A percentile compares a stretch with the other conserved stretches of the same genome.
Evolutionary conservation across 2,888 invertebrate species (phyloP).

Genomic region (Nemurella pictetii): DNA sequence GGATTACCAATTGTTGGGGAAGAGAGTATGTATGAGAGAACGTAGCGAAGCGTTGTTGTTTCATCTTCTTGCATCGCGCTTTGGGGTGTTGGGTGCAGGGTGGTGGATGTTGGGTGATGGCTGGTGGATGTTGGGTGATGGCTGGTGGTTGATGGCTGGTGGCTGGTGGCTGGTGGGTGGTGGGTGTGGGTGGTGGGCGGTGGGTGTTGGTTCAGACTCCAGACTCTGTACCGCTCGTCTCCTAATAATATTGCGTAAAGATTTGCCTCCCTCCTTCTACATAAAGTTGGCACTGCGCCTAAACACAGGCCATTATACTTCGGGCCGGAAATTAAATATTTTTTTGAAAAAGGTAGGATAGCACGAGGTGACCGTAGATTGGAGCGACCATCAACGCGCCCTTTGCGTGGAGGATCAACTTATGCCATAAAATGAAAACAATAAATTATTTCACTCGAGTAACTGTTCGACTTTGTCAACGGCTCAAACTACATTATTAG

Average conservation of each 20-base stretch:
- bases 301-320: not conserved
- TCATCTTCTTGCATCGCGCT: not conserved
- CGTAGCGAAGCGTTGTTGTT: not conserved
- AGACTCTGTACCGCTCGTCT: too few species aligned
- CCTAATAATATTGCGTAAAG: not conserved
- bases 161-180: too few species aligned
- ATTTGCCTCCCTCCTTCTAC: not conserved
- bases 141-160: too few species aligned
- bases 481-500: slow-evolving; percentile 16
- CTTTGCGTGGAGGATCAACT: not conserved
- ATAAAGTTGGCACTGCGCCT: not conserved
- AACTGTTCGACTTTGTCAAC: slow-evolving; percentile 25
- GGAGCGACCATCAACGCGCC: not conserved
- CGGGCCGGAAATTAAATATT: not conserved
- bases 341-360: not conserved
- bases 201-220: too few species aligned
- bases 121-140: too few species aligned
- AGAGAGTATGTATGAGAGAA: too few species aligned
- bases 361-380: not conserved
- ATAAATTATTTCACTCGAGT: slow-evolving; percentile 20
- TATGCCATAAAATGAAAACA: slow-evolving; percentile 25
- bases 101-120: too few species aligned
- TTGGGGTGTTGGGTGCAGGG: not conserved
- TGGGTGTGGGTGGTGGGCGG: too few species aligned
- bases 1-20: not conserved